Conservation (phyloP, 2,113 vertebrate genomes). For the Malurus melanocephalus region DNA sequence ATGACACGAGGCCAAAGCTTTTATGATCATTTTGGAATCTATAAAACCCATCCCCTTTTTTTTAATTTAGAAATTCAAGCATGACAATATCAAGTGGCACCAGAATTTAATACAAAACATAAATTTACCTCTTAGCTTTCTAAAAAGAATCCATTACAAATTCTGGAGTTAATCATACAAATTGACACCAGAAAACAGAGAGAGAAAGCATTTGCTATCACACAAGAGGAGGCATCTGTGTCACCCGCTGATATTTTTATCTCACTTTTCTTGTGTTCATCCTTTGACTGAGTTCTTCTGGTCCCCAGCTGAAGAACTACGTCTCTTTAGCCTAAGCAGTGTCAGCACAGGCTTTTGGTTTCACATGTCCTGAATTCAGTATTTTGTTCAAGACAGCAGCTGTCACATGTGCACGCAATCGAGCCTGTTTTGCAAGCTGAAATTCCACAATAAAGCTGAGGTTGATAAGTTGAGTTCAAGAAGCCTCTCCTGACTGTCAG, state of each 20-base stretch:
- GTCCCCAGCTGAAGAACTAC: background rate
- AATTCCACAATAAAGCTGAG: background rate
- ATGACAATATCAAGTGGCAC: background rate
- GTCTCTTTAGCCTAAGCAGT: background rate
- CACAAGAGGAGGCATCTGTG: constrained; percentile 13
- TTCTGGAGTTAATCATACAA: background rate
- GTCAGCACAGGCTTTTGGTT: background rate
- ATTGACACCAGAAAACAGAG: background rate
- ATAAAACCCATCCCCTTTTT: background rate
- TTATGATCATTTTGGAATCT: background rate
- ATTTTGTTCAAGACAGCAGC: background rate
- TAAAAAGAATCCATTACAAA: background rate
- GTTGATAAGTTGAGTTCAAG: background rate
- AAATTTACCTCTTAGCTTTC: constrained; percentile 1
- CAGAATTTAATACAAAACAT: background rate
- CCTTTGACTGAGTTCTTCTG: constrained; percentile 10
- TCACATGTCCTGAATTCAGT: background rate
- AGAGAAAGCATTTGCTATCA: background rate
- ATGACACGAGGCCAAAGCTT: background rate
- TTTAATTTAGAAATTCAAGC: background rate
- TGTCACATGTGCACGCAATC: background rate
- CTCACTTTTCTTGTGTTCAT: background rate
- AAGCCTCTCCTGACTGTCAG: background rate
- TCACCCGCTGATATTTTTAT: background rate
- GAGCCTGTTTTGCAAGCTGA: background rate